Evolutionary conservation across 1,140 invertebrate species (phyloP).

Genomic region (Metaphire vulgaris): DNA sequence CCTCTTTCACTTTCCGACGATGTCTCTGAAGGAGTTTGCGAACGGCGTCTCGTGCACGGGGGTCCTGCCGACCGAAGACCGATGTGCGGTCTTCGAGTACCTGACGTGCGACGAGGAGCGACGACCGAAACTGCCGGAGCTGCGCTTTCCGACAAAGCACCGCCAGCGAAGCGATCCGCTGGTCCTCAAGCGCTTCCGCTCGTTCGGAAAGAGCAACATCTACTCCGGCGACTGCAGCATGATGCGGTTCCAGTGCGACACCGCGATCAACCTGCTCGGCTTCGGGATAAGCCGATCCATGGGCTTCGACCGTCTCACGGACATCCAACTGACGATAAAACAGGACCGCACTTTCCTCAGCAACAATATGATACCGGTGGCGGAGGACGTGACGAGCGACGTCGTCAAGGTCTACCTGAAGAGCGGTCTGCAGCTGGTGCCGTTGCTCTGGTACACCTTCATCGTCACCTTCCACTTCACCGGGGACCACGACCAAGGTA

Average conservation of each 20-base stretch:
- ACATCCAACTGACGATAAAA: conserved; percentile 24
- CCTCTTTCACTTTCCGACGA: conserved; percentile 59
- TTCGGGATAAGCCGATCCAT: conserved; percentile 26
- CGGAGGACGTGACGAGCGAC: conserved; percentile 17
- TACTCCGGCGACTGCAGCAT: conserved; percentile 29
- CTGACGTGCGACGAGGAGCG: conserved; percentile 16
- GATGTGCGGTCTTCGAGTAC: conserved; percentile 27
- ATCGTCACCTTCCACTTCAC: conserved; percentile 26
- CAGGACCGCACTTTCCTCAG: conserved; percentile 22
- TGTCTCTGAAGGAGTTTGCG: conserved; percentile 71
- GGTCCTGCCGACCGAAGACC: conserved; percentile 63
- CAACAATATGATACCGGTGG: conserved; percentile 16
- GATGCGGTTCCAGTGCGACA: conserved; percentile 27
- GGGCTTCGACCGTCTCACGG: conserved; percentile 21
- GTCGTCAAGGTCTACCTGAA: conserved; percentile 14
- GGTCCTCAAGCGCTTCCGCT: conserved; percentile 12
- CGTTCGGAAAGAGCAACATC: conserved; percentile 24
- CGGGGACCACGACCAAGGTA: conserved; percentile 28
- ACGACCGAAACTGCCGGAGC: background rate
- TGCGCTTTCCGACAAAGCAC: conserved; percentile 8
- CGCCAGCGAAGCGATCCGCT: conserved; percentile 14
- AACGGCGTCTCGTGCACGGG: conserved; percentile 66
- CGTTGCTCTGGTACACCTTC: conserved; percentile 20
- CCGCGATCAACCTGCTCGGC: conserved; percentile 14
- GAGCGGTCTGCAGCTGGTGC: conserved; percentile 3